Evolutionary conservation across 2,797 vertebrate genomes (phyloP), one percentile per base, ranked within the genome.

Genomic region (Sorex maritimensis): DNA sequence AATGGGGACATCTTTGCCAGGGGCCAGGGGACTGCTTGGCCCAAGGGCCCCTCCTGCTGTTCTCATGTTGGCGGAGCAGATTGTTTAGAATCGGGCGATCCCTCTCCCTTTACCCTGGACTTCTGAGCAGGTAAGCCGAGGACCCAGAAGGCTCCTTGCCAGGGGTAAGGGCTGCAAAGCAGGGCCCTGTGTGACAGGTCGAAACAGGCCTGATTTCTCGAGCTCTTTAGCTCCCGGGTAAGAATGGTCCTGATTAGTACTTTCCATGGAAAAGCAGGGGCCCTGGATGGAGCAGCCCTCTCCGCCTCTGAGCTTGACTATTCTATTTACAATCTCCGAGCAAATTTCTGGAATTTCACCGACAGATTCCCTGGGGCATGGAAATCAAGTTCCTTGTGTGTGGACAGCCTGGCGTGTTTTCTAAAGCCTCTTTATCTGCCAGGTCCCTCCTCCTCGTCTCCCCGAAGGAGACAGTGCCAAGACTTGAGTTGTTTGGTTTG

Each of bases 271-370:
- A 75, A 73, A 93, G 28, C 63, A 41, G 58, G 83, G 24, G 49
- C 49, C 26, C 65, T 41, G 61, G 73, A 23, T 5, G 49, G 82
- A 58, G 11, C 74, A 9, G 41, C 61, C 67, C 73, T 92, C 52
- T 61, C 11, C 0, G 19, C 69, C 85, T 91, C 86, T 94, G 75
- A 91, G 80, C 81, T 90, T 46, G 41, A 78, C 81, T 74, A 85
- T 96, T 91, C 30, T 24, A 81, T 95, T 95, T 94, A 88, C 46
- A 92, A 5, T 92, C 77, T 86, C 88, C 67, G 75, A 91, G 86
- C 91, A 92, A 55, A 86, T 84, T 88, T 95, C 89, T 95, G 89
- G 63, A 95, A 94, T 96, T 91, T 96, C 89, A 92, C 93, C 9
- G 72, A 69, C 92, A 92, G 21, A 91, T 81, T 96, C 91, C 81